Base-by-base conservation (phyloP, 2,113 vertebrate species). In the Mobula birostris region DNA sequence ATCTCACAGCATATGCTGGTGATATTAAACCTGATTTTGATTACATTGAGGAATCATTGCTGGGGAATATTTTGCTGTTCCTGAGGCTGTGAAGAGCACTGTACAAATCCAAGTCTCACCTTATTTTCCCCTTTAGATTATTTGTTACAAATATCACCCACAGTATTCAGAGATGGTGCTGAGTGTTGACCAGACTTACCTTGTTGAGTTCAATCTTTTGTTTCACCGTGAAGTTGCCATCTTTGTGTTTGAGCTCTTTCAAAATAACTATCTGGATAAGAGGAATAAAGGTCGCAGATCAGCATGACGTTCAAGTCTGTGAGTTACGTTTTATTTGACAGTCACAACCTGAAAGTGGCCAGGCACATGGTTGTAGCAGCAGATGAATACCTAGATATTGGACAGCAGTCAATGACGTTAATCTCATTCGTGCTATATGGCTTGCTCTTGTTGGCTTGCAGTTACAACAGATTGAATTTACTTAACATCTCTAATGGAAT, bases 161-260 rank as follows among this genome's bases (percentile, higher is more conserved):
- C 24, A 29, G 27, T 27, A 4, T 58, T 88, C 1, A 15, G 83
- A 66, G n/a, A 61, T 7, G 11, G 85, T n/a, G 14, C 19, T 15
- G 61, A 90, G 12, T 27, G 56, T 29, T 61, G 27, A 56, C 7
- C 4, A 29, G 85, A 94, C 94, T 96, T 96, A 99, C 99, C 95
- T 98, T 97, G 95, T 99, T 99, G 15, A 99, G 96, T 74, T 99
- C 99, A 94, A 99, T 97, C 96, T 96, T 98, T 96, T 99, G 98
- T 66, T 97, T 97, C 94, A 98, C 97, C 0, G 95, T 97, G 96
- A 99, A 98, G 95, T 98, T 98, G 19, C 97, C 98, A 2, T 99
- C 98, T 0, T 94, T 96, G 94, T 98, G 96, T 95, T 97, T 98
- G 94, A 99, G 96, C 94, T 98, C 98, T 95, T 99, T 99, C 80